Base-by-base conservation (phyloP, 2,113 vertebrate genomes). In the Bagarius yarrelli region DNA sequence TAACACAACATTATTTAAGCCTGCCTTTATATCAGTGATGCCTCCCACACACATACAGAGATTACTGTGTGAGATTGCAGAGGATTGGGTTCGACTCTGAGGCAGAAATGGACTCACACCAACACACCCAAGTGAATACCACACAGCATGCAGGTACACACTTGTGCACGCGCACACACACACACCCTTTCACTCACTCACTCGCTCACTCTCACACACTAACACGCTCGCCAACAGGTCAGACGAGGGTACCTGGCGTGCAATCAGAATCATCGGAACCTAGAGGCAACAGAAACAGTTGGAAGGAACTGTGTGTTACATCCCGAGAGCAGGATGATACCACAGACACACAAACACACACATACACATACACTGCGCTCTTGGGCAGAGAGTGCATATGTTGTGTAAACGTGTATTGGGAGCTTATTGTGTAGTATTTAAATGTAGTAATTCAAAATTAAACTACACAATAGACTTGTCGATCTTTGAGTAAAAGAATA, bases 191-290 rank as follows among this genome's bases (percentile, higher is more conserved):
- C 32, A 67, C 73, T 21, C 86, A 85, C 79, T 78, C 81, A 73
- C 59, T 71, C 53, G 59, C 81, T 21, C 85, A 53, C 83, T 82
- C 84, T 50, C 77, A 72, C 74, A 81, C 80, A 84, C 80, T 80
- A 76, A 87, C 86, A 84, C 83, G 71, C 85, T 83, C 71, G 81
- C 83, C 81, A 71, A 84, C 81, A 79, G 79, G 74, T 83, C 79
- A 83, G 74, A 83, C 60, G 81, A 94, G 92, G 94, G 96, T 98
- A 99, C 97, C 97, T 99, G 97, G 95, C 88, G 94, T 96, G 95
- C 94, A 95, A 94, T 98, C 96, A 91, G 97, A 96, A 93, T 96
- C 96, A 91, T 97, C 95, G 86, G 95, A 97, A 97, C 96, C 97
- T 98, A 96, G 90, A 95, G 95, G 94, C 88, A 94, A 47, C 89